Evolutionary conservation across 2,113 vertebrate species (phyloP).

Genomic region (Prunella fulvescens): DNA sequence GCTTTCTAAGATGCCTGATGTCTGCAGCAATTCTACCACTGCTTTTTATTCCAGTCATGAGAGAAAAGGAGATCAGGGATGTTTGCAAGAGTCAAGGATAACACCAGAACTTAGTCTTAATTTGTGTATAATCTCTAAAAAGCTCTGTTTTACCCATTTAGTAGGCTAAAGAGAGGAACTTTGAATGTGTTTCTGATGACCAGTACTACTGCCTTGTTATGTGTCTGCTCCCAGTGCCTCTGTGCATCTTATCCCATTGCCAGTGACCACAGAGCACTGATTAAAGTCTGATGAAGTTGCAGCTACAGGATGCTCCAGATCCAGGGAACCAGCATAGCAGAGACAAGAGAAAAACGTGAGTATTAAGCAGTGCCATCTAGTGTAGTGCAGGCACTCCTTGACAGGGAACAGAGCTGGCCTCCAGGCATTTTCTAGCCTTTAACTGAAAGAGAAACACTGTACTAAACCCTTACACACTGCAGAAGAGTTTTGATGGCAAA

Average conservation of each 20-base stretch:
- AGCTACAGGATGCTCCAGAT: neutral
- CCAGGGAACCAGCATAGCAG: neutral
- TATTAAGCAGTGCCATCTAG: conserved; percentile 58
- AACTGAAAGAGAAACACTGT: neutral
- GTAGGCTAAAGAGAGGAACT: neutral
- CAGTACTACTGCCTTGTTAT: neutral
- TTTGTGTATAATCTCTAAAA: neutral
- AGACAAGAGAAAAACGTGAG: neutral
- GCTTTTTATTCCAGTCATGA: neutral
- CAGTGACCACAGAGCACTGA: neutral
- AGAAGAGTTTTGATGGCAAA: neutral
- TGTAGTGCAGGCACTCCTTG: neutral
- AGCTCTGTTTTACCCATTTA: neutral
- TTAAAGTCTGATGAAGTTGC: neutral
- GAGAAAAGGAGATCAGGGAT: neutral
- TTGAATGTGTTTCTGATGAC: neutral
- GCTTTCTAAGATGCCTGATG: neutral
- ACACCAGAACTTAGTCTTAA: neutral
- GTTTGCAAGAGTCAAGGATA: neutral
- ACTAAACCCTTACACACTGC: neutral
- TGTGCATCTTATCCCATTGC: neutral
- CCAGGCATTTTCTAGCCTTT: neutral
- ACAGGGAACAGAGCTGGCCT: neutral
- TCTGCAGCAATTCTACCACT: neutral
- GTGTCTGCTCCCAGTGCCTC: rapidly evolving